Percentiles rank a stretch among this genome's conserved stretches.
Conservation (phyloP, 23 tunicate genomes). For the Phallusia fumigata region DNA sequence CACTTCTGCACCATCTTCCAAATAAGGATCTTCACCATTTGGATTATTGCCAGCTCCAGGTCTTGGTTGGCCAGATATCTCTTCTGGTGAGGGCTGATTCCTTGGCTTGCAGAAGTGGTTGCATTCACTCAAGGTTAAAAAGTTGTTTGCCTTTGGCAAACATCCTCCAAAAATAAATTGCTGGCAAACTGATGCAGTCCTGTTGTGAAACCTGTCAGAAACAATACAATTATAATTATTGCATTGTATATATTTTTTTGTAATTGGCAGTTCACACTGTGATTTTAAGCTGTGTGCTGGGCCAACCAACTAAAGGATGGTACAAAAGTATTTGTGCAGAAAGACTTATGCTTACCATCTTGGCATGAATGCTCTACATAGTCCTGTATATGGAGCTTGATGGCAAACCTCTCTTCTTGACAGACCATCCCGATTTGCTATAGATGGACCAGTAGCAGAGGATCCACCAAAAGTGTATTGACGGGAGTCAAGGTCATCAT, state of each 20-base stretch:
- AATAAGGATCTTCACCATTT: neutral
- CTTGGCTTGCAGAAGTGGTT: slow-evolving; percentile 9
- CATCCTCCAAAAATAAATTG: slow-evolving; percentile 32
- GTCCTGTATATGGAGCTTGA: neutral
- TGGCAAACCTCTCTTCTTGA: neutral
- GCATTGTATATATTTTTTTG: too few relatives aligned
- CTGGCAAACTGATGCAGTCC: neutral
- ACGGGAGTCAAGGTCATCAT: neutral
- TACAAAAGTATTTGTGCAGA: too few relatives aligned
- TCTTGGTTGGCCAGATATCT: neutral
- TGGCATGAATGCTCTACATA: neutral
- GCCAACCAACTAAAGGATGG: too few relatives aligned
- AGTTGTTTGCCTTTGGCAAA: slow-evolving; percentile 28
- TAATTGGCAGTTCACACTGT: too few relatives aligned
- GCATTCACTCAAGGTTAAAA: neutral
- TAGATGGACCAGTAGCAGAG: neutral
- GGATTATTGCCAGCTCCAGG: neutral
- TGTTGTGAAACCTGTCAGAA: slow-evolving; percentile 17
- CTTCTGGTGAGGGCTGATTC: neutral
- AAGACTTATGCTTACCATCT: neutral
- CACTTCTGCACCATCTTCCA: slow-evolving; percentile 4
- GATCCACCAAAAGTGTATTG: neutral
- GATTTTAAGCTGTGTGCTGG: too few relatives aligned
- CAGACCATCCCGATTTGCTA: neutral
- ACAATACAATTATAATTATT: too few relatives aligned